Conservation (phyloP, 2,797 vertebrate species). For the Ptychobarbus kaznakovi region DNA sequence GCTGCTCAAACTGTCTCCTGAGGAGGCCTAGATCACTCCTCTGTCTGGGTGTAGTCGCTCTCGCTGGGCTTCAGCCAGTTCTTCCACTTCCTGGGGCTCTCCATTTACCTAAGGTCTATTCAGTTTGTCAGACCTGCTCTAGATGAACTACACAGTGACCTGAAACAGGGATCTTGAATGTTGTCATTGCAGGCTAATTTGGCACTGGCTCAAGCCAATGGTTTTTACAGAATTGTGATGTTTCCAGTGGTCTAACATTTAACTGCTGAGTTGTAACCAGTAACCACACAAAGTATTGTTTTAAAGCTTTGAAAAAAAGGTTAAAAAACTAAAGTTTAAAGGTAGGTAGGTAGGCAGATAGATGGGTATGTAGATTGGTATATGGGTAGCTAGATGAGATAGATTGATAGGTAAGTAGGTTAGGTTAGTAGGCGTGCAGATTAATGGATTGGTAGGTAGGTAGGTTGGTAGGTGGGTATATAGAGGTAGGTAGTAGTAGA, state of each 20-base stretch:
- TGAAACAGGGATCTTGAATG: conserved; percentile 42
- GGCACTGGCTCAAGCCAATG: not conserved
- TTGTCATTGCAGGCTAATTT: conserved; percentile 20
- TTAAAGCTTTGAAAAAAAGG: not conserved
- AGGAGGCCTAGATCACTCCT: conserved; percentile 44
- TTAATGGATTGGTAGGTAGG: not conserved
- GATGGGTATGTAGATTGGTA: too few species aligned
- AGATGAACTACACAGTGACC: conserved; percentile 43
- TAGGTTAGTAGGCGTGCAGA: not conserved
- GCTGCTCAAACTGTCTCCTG: conserved; percentile 47
- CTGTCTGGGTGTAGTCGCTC: conserved; percentile 42
- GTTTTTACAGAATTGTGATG: not conserved
- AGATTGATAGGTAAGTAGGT: not conserved
- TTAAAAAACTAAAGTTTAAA: not conserved
- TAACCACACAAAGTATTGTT: not conserved
- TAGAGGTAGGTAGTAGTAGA: too few species aligned
- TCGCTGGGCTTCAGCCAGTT: conserved; percentile 43
- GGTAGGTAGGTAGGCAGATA: not conserved
- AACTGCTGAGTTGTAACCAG: not conserved
- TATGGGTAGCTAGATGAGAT: not conserved
- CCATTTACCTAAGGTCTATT: conserved; percentile 50
- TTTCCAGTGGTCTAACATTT: not conserved
- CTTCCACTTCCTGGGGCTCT: conserved; percentile 47
- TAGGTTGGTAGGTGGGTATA: not conserved
- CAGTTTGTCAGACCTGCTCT: conserved; percentile 46